These are phyloP conservation scores for Picus viridis DNA, from an alignment of 2,797 vertebrate species.

Conservation along the genomic window DNA sequence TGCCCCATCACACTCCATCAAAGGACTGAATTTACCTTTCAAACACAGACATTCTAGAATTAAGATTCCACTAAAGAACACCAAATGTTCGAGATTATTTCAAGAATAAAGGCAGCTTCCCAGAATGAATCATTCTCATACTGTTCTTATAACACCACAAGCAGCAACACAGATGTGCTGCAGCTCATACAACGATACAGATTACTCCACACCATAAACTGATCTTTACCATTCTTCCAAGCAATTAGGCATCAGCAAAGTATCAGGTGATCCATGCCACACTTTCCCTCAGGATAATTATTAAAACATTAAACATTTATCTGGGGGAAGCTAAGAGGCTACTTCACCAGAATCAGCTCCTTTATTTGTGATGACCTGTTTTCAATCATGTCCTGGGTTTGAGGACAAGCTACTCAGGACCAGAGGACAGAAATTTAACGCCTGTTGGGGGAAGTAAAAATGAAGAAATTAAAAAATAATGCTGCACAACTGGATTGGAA, in stretches of 20 bases:
- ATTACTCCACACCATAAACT: neutral
- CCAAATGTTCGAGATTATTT: neutral
- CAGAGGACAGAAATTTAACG: too few relatives aligned
- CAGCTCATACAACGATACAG: neutral
- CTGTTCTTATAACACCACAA: neutral
- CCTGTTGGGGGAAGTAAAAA: too few relatives aligned
- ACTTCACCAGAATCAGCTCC: neutral
- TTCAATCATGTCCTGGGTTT: neutral
- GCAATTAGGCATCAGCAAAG: neutral
- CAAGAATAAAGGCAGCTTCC: neutral
- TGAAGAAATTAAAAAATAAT: too few relatives aligned
- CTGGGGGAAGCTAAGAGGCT: neutral
- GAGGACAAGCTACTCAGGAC: too few relatives aligned
- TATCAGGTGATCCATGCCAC: neutral
- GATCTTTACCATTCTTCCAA: neutral
- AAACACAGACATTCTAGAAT: neutral
- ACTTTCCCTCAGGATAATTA: neutral
- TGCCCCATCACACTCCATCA: neutral
- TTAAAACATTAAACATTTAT: neutral
- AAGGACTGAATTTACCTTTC: neutral
- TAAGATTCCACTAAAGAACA: neutral
- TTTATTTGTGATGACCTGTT: neutral
- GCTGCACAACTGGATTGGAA: too few relatives aligned
- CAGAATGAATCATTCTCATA: neutral
- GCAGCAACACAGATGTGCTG: neutral